phyloP scores from a whole-genome alignment of 2,797 vertebrate species.

The Podargus strigoides region DNA sequence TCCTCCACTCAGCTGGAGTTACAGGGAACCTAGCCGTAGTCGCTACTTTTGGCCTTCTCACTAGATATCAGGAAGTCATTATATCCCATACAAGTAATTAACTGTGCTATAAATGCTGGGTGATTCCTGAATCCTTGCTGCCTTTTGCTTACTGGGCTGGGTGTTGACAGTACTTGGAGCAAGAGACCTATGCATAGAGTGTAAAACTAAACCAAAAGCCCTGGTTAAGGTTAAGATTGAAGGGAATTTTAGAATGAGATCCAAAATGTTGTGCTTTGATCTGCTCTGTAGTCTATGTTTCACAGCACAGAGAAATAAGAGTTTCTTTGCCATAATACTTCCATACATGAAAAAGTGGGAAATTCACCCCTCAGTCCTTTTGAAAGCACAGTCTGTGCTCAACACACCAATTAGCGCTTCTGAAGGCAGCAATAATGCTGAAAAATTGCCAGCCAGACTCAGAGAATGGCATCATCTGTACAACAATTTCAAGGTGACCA shows the following conservation, averaged over 20 bases:
- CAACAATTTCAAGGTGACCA: background rate
- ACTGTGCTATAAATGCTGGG: background rate
- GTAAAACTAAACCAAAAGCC: slow-evolving; percentile 28
- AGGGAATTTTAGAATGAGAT: background rate
- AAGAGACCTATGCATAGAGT: background rate
- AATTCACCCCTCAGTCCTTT: background rate
- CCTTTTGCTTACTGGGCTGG: background rate
- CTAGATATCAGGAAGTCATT: slow-evolving; percentile 1
- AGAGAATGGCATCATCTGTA: background rate
- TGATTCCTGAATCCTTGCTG: background rate
- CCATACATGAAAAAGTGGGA: background rate
- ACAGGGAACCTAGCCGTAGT: accelerated
- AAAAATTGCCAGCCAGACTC: background rate
- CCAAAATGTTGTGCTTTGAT: slow-evolving; percentile 9
- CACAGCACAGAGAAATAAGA: background rate
- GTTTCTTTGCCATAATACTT: background rate
- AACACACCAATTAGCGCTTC: background rate
- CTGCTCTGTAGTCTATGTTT: background rate
- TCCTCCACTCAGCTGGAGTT: background rate
- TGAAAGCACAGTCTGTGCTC: background rate
- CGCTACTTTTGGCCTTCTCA: background rate
- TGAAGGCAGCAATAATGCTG: background rate
- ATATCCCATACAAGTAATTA: slow-evolving; percentile 15
- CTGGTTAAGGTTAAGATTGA: slow-evolving; percentile 24
- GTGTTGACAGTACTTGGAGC: slow-evolving; percentile 48